A percentile compares a stretch with the other conserved stretches of the same genome.
These are phyloP conservation scores for Ptychodera flava DNA, from an alignment of 35 echinoderm and acorn worm genomes.

Conservation along the genomic window DNA sequence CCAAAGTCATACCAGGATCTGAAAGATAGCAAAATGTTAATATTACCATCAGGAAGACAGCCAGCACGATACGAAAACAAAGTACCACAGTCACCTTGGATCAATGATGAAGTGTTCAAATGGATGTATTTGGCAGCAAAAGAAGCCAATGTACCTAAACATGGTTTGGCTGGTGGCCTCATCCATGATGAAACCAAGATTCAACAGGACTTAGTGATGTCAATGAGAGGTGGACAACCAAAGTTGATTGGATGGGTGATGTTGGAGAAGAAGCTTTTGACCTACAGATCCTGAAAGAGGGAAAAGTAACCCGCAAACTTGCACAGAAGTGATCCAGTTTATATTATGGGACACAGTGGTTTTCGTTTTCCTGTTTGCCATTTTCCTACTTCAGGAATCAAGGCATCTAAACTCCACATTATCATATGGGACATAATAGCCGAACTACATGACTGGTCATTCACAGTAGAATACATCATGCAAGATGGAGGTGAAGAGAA, in stretches of 20 bases:
- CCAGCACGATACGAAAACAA: no score
- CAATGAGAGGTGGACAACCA: neutral
- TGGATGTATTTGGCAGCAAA: constrained; percentile 23
- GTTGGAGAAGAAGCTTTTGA: constrained; percentile 10
- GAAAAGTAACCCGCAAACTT: neutral
- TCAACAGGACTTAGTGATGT: constrained; percentile 11
- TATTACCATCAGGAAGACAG: constrained; percentile 9
- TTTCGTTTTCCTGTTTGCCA: constrained; percentile 17
- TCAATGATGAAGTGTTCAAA: neutral
- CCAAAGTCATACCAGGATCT: no score
- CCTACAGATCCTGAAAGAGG: neutral
- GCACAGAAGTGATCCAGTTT: constrained; percentile 23
- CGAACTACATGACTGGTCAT: constrained; percentile 3
- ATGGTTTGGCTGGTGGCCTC: constrained; percentile 10
- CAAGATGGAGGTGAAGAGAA: constrained; percentile 7
- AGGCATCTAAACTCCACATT: neutral
- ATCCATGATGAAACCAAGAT: constrained; percentile 40
- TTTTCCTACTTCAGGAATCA: neutral
- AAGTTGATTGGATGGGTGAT: constrained; percentile 31
- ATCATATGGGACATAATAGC: neutral
- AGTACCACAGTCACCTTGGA: no score
- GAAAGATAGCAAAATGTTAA: no score
- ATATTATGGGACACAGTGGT: constrained; percentile 7
- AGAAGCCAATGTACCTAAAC: neutral
- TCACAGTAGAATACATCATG: neutral